phyloP scores from a whole-genome alignment of 2,888 invertebrate species.

The Drosophila paranaensis region DNA sequence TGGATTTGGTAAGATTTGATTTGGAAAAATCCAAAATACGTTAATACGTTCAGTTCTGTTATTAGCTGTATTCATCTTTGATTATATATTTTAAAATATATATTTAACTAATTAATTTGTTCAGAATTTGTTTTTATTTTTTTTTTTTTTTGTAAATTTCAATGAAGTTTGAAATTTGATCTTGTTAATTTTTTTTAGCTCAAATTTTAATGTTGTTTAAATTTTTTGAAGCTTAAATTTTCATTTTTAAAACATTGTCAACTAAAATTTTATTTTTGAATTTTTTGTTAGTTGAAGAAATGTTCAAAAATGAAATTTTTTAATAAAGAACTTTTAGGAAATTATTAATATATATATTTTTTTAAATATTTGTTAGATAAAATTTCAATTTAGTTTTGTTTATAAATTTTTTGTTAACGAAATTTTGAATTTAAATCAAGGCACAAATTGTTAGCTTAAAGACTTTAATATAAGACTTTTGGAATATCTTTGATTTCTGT shows the following conservation, averaged over 20 bases:
- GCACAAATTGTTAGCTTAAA: constrained; percentile 9
- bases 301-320: not conserved
- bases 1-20: not conserved
- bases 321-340: not conserved
- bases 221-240: not conserved
- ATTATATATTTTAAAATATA: not conserved
- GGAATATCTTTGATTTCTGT: not conserved
- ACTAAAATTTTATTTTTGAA: not conserved
- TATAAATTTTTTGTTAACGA: not conserved
- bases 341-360: too few species aligned
- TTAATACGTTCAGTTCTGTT: too few species aligned
- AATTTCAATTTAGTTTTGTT: not conserved
- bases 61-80: not conserved
- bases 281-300: not conserved
- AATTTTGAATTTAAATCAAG: not conserved
- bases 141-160: not conserved
- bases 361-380: not conserved
- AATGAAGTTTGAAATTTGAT: not conserved
- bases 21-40: not conserved
- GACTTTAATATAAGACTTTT: not conserved
- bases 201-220: not conserved
- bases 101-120: not conserved
- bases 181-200: not conserved
- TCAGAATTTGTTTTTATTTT: not conserved
- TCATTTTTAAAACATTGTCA: not conserved